A percentile compares a stretch with the other conserved stretches of the same genome.
Evolutionary conservation across 2,113 vertebrate genomes (phyloP).

Genomic region (Gallinago paraguaiae): DNA sequence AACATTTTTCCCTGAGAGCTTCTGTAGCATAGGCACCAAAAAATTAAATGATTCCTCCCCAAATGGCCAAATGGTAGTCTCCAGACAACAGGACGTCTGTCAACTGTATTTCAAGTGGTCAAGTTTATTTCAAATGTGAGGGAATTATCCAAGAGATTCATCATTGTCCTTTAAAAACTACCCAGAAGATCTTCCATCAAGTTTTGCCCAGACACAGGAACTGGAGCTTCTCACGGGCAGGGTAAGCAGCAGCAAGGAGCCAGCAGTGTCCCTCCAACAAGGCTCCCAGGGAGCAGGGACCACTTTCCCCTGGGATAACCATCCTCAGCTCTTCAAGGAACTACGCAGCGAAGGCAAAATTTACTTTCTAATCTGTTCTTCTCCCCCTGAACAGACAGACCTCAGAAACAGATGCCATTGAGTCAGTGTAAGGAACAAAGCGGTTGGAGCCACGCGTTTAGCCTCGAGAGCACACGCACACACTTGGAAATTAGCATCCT

Average conservation of each 20-base stretch:
- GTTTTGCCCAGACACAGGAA: neutral
- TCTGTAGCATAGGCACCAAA: neutral
- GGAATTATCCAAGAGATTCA: neutral
- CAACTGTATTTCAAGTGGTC: neutral
- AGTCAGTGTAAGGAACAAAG: constrained; percentile 20
- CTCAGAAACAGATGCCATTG: constrained; percentile 38
- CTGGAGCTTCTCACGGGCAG: rapidly evolving
- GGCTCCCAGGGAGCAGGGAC: neutral
- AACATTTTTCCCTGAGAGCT: neutral
- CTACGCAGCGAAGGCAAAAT: neutral
- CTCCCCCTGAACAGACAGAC: neutral
- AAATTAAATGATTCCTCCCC: neutral
- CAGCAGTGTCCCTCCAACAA: neutral
- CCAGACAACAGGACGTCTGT: neutral
- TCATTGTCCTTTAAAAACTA: neutral
- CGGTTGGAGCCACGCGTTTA: neutral
- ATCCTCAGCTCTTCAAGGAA: neutral
- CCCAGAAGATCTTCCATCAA: neutral
- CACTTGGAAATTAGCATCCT: neutral
- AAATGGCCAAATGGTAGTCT: neutral
- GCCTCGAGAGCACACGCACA: neutral
- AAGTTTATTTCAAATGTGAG: neutral
- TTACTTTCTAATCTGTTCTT: neutral
- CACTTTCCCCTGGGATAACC: neutral
- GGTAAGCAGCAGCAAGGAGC: neutral